phyloP scores from a whole-genome alignment of 2,113 vertebrate species.

The Eudyptes chrysolophus region DNA sequence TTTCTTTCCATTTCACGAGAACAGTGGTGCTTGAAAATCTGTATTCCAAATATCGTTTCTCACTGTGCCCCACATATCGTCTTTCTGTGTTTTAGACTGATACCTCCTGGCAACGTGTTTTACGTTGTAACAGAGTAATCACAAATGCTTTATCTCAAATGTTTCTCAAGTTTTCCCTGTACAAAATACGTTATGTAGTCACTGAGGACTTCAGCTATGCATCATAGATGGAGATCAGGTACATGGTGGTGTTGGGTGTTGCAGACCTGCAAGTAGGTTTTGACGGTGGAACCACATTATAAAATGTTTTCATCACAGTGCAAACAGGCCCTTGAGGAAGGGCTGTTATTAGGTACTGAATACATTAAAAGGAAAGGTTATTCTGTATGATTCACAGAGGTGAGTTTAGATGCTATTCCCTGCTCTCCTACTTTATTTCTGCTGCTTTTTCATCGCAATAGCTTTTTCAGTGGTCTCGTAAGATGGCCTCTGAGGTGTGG shows the following conservation, averaged over 20 bases:
- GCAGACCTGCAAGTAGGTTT: neutral
- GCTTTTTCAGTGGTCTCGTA: conserved; percentile 37
- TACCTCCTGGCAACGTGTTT: neutral
- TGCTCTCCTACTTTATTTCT: conserved; percentile 62
- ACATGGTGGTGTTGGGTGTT: neutral
- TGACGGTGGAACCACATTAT: neutral
- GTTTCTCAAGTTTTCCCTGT: neutral
- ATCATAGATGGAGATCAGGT: neutral
- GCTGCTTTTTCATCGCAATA: conserved; percentile 48
- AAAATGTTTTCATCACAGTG: neutral
- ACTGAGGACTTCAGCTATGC: neutral
- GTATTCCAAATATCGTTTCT: neutral
- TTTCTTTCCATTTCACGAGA: neutral
- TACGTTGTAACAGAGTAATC: neutral
- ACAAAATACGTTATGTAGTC: neutral
- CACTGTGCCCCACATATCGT: neutral
- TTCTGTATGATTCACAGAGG: conserved; percentile 61
- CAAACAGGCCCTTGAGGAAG: neutral
- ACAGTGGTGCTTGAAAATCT: neutral
- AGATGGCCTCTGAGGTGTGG: conserved; percentile 20
- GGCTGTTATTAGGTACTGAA: conserved; percentile 61
- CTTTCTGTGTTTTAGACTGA: neutral
- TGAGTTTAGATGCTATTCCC: conserved; percentile 56
- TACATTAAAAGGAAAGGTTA: conserved; percentile 61
- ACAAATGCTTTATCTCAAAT: neutral